A percentile compares a stretch with the other conserved stretches of the same genome.
Conservation (phyloP, 2,888 invertebrate species). For the Andricus curvator region DNA sequence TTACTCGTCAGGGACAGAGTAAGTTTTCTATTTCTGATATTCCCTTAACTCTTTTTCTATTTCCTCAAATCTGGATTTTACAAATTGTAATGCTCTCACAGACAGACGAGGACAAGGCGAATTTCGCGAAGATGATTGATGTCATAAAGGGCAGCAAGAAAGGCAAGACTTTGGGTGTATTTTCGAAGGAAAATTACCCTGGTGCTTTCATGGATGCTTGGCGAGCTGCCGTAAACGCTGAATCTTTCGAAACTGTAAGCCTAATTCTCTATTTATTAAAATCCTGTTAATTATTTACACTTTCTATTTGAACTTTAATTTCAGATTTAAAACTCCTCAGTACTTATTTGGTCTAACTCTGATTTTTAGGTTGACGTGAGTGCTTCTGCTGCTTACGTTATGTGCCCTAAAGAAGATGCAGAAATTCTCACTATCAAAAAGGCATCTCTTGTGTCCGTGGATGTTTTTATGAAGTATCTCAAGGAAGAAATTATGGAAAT, state of each 20-base stretch:
- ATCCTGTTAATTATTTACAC: neutral
- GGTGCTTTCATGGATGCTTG: slow-evolving; percentile 96
- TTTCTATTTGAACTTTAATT: slow-evolving; percentile 15
- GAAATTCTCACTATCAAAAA: slow-evolving; percentile 95
- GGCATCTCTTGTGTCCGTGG: slow-evolving; percentile 94
- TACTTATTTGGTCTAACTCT: neutral
- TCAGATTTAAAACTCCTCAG: neutral
- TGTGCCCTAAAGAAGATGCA: slow-evolving; percentile 96
- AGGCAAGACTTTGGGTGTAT: slow-evolving; percentile 93
- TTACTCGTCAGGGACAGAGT: slow-evolving; percentile 94
- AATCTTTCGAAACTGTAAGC: slow-evolving; percentile 87
- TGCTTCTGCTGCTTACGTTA: slow-evolving; percentile 89
- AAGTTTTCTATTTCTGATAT: slow-evolving; percentile 70
- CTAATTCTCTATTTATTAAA: neutral
- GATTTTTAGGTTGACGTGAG: slow-evolving; percentile 86
- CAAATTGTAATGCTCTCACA: slow-evolving; percentile 72
- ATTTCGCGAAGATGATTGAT: slow-evolving; percentile 86
- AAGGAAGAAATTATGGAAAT: slow-evolving; percentile 99
- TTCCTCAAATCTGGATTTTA: slow-evolving; percentile 22
- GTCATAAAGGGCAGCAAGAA: slow-evolving; percentile 93
- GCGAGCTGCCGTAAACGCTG: slow-evolving; percentile 88
- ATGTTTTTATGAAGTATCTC: slow-evolving; percentile 97
- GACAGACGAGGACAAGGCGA: slow-evolving; percentile 93
- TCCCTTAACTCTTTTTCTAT: slow-evolving; percentile 16
- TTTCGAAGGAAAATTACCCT: slow-evolving; percentile 95